A percentile compares a stretch with the other conserved stretches of the same genome.
Evolutionary conservation across 2,888 invertebrate species (phyloP).

Genomic region (Stenodema calcarata): DNA sequence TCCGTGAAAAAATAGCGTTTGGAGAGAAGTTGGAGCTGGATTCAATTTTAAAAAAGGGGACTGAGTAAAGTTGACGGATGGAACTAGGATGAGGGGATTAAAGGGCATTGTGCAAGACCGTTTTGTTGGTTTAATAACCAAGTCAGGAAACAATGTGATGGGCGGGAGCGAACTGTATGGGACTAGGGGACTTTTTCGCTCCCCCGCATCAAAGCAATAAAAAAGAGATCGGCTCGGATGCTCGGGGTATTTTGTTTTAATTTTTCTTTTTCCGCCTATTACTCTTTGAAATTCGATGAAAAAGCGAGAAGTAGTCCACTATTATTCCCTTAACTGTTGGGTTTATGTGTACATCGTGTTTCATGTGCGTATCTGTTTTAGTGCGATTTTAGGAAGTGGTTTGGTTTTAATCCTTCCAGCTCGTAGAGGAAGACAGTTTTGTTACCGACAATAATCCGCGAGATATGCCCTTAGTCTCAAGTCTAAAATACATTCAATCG

Average conservation of each 20-base stretch:
- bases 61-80: background rate
- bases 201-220: background rate
- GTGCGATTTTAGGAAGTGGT: no score
- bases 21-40: background rate
- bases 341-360: no score
- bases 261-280: background rate
- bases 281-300: no score
- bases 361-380: no score
- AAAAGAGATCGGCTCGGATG: background rate
- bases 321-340: no score
- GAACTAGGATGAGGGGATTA: slow-evolving; percentile 14
- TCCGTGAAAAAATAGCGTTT: background rate
- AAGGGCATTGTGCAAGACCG: slow-evolving; percentile 7
- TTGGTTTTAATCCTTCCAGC: no score
- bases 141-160: slow-evolving; percentile 15
- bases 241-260: background rate
- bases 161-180: background rate
- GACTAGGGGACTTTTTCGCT: background rate
- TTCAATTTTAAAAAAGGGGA: background rate
- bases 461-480: no score
- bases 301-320: no score
- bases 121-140: slow-evolving; percentile 25
- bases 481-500: no score
- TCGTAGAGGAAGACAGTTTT: no score
- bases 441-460: no score